Percentiles rank a stretch among this genome's conserved stretches.
Conservation (phyloP, 37 sponge, comb jelly and placozoan genomes). For the Crambe crambe region DNA sequence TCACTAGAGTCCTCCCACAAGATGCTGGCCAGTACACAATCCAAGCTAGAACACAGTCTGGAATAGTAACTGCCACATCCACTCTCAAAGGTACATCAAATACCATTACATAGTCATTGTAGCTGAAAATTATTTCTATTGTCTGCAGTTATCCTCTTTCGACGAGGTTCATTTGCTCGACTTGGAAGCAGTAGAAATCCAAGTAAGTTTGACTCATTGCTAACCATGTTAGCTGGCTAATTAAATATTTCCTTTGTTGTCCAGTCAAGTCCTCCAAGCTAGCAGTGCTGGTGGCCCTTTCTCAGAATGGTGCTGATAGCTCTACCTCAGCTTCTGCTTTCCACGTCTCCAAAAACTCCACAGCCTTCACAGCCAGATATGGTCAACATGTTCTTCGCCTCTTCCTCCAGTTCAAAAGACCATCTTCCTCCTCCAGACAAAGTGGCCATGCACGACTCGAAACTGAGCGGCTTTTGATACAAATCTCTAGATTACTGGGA, state of each 20-base stretch:
- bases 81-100: slow-evolving; percentile 20
- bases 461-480: slow-evolving; percentile 12
- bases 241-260: too few relatives aligned
- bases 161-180: too few relatives aligned
- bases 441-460: slow-evolving; percentile 22
- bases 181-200: too few relatives aligned
- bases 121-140: too few relatives aligned
- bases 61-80: not conserved
- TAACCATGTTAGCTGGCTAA: too few relatives aligned
- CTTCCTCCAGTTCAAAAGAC: not conserved
- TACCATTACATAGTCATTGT: not conserved
- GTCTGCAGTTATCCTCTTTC: too few relatives aligned
- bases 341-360: not conserved
- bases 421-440: not conserved
- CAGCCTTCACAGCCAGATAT: not conserved
- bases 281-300: slow-evolving; percentile 11
- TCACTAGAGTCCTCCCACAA: slow-evolving; percentile 20
- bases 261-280: slow-evolving; percentile 19
- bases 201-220: too few relatives aligned
- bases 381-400: slow-evolving; percentile 2
- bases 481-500: not conserved
- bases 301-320: too few relatives aligned
- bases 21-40: slow-evolving; percentile 41
- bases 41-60: slow-evolving; percentile 1
- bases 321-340: not conserved